Base-by-base conservation (phyloP, 2,113 vertebrate species). In the Limnothrissa miodon region DNA sequence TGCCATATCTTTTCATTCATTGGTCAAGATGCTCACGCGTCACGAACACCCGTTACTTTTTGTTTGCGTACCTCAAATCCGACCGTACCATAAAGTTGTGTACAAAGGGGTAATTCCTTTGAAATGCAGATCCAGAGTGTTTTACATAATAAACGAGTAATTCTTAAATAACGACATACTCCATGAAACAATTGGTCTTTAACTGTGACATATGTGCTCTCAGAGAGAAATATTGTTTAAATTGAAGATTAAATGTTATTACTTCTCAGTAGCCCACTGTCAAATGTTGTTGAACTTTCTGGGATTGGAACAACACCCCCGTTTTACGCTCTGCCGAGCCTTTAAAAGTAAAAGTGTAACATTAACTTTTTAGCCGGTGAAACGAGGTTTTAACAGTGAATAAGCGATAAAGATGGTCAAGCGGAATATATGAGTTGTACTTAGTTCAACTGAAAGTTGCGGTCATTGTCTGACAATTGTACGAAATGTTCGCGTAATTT, bases 1-100 rank as follows among this genome's bases (percentile, higher is more conserved):
- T 74, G 66, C 33, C 66, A 74, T 36, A 74, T 74, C 66, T 29
- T 74, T 74, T 74, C 66, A 15, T 74, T 74, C 29, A 74, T 74
- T 74, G 66, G 66, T 74, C 29, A 74, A 74, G 29, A 74, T 74
- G 25, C 19, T 74, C 29, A 11, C 66, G 33, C 66, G 29, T 84
- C 42, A 46, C 79, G n/a, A 85, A 81, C 85, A 80, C 53, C 88
- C 84, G 86, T 88, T 89, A 88, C 70, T 85, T 89, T 70, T 46
- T 56, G 80, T 83, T 81, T 84, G 83, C 80, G 46, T 80, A 42
- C 83, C 42, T 78, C 53, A 80, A 33, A 44, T 45, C 48, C 86
- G 94, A 86, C 80, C 78, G 87, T 91, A 93, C 94, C 92, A 95
- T 45, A 91, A 92, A 92, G 91, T 93, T 92, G 56, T 8, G 0